Base-by-base conservation (phyloP, 2,888 invertebrate species). In the Mycalesis mineus region DNA sequence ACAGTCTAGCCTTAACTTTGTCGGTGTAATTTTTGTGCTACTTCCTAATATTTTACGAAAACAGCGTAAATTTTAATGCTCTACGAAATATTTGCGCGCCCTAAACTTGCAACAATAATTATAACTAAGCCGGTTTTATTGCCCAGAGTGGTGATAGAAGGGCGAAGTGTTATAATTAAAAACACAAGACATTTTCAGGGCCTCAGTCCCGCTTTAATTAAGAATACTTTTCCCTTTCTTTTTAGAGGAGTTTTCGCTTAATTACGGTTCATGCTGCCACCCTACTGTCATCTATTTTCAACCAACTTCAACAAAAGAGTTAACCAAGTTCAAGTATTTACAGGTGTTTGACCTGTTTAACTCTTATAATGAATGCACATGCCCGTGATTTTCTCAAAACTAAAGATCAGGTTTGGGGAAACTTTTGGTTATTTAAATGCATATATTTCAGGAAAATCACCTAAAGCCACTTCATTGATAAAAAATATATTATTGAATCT, bases 221-320 rank as follows among this genome's bases (percentile, higher is more conserved):
- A 80, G 80, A 77, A 78, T 76, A 74, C 72, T 80, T 80, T 77
- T 71, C 15, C 70, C 69, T 70, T 75, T 75, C 70, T 72, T 70
- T 65, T 68, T 70, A 70, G 77, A 78, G 73, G 78, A 82, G 78
- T 82, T 81, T 74, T 69, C 67, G 73, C 79, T 79, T 84, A 82
- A 84, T 84, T 78, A 82, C 75, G 73, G 80, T 79, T 76, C 78
- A 81, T 80, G 72, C 70, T 68, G 54, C 54, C 55, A 64, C 70
- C 71, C 69, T 69, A 74, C 68, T 72, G 74, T 79, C 77, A 75
- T 81, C 73, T 75, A 73, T 33, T 42, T 42, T 33, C 29, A 48
- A 2, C 42, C 22, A n/a, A 22, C 31, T 33, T 33, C 8, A 9
- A 13, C 15, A 42, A 42, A 42, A 17, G 33, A 5, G 29, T 22